Evolutionary conservation across 2,113 vertebrate genomes (phyloP), one percentile per base, ranked within the genome.

Genomic region (Petromus typicus): DNA sequence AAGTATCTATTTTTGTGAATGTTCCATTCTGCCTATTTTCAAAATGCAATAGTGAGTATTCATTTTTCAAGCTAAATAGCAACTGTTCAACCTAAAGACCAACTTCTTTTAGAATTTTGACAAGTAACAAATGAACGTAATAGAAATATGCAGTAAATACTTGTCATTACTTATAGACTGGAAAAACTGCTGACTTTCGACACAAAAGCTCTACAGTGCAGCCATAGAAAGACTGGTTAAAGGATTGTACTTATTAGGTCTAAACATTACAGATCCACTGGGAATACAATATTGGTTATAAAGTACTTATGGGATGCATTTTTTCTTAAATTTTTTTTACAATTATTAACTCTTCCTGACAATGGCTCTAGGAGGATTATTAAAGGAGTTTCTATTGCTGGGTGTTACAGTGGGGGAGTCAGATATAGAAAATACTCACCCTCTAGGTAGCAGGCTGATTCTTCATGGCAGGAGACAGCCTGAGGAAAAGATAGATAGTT

Each of bases 71-170:
- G 86, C 64, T 51, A 97, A 91, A 91, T 85, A 88, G 78, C 13
- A 67, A 84, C 92, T 95, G 82, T 89, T 88, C 91, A 89, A 95
- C 64, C 57, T 9, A 95, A 93, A 94, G 97, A 89, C 27, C 59
- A 56, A 90, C 59, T 96, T 97, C 84, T 93, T 84, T 76, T 86
- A 95, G 95, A 97, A 96, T 94, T 97, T 91, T 97, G 98, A 97
- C 97, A 93, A 96, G 95, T 82, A 92, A 23, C 3, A 95, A 97
- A 95, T 71, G 96, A 98, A 43, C 40, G 17, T 0, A 63, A 97
- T 94, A 96, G 95, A 90, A 98, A 97, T 94, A 97, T 94, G 93
- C 96, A 94, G 92, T 91, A 93, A 97, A 97, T 91, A 95, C 82
- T 97, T 97, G 91, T 94, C 96, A 93, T 97, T 94, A 94, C 94